A percentile compares a stretch with the other conserved stretches of the same genome.
These are phyloP conservation scores for Macquaria australasica DNA, from an alignment of 2,113 vertebrate genomes.

Conservation along the genomic window DNA sequence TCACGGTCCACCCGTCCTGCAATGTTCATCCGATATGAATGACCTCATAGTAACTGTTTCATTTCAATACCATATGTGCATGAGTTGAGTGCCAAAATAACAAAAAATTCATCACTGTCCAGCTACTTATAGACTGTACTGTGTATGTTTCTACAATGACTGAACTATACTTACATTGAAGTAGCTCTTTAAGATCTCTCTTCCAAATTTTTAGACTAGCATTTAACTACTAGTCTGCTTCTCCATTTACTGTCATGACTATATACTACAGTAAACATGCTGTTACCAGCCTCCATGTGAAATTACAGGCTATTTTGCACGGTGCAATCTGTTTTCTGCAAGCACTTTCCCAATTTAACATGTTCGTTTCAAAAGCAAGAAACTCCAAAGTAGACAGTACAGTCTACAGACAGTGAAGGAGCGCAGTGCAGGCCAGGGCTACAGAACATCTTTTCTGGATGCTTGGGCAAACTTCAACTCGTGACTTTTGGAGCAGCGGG, in stretches of 20 bases:
- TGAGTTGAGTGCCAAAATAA: neutral
- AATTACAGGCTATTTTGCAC: constrained; percentile 29
- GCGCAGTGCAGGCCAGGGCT: neutral
- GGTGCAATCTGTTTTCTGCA: neutral
- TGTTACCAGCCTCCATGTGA: constrained; percentile 17
- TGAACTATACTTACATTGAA: neutral
- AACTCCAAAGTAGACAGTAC: neutral
- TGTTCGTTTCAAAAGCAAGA: neutral
- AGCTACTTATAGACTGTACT: neutral
- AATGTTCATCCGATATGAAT: neutral
- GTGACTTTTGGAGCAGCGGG: constrained; percentile 30
- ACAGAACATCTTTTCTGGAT: constrained; percentile 43
- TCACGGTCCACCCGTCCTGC: neutral
- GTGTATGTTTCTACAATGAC: neutral
- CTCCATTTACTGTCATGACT: constrained; percentile 11
- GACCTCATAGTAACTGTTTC: neutral
- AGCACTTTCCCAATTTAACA: neutral
- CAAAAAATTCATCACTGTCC: constrained; percentile 4
- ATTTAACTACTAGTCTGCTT: constrained; percentile 24
- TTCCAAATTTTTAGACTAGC: neutral
- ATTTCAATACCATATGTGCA: neutral
- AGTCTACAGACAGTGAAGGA: neutral
- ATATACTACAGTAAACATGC: constrained; percentile 4
- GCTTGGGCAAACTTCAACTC: constrained; percentile 43
- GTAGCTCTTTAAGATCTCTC: constrained; percentile 2